Conservation (phyloP, 37 sponge, comb jelly and placozoan genomes). For the Bolinopsis microptera region DNA sequence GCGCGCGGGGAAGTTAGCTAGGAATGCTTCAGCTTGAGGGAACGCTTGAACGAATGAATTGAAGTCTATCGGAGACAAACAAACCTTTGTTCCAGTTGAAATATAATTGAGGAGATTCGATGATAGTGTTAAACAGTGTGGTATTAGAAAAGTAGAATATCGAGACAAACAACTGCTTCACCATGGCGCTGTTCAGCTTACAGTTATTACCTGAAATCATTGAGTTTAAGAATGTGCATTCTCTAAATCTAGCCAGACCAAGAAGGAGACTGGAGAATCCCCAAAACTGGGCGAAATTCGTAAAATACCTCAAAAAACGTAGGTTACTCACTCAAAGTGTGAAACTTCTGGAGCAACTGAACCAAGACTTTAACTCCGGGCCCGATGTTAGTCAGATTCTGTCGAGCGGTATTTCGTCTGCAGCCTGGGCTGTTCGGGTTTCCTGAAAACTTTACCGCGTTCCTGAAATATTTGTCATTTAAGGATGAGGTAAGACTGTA, state of each 20-base stretch:
- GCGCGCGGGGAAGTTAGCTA: background rate
- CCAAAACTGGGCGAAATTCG: background rate
- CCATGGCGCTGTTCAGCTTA: background rate
- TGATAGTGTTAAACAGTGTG: slow-evolving; percentile 44
- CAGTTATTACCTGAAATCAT: slow-evolving; percentile 1
- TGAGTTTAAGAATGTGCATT: background rate
- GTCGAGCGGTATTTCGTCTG: background rate
- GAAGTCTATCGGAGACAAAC: too few species aligned
- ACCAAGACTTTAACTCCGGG: background rate
- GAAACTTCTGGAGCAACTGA: background rate
- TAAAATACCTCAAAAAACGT: background rate
- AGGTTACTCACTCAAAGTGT: background rate
- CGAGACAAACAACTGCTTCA: background rate
- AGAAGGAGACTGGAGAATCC: background rate
- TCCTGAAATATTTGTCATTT: background rate
- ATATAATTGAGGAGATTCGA: background rate
- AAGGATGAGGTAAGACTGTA: background rate
- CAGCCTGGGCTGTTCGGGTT: background rate
- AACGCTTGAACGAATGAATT: too few species aligned
- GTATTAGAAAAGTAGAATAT: slow-evolving; percentile 7
- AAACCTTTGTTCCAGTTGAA: slow-evolving; percentile 42
- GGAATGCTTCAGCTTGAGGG: too few species aligned
- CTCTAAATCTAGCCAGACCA: background rate
- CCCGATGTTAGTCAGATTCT: background rate
- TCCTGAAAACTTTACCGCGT: background rate